These are phyloP conservation scores for Carcina quercana DNA, from an alignment of 2,888 invertebrate species.

Conservation along the genomic window DNA sequence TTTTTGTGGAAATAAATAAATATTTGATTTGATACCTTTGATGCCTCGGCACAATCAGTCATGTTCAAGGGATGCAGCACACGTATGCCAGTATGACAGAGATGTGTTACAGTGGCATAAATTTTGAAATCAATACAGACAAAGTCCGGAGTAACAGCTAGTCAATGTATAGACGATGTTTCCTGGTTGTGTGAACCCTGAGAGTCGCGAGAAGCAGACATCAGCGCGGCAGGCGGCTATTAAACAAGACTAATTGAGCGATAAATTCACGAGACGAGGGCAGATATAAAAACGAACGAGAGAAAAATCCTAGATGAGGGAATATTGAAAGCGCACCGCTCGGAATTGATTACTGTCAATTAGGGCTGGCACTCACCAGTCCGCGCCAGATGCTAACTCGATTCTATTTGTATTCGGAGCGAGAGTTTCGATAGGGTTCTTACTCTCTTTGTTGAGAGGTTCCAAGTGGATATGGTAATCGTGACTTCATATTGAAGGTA, in stretches of 20 bases:
- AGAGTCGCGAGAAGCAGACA: constrained; percentile 66
- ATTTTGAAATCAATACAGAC: no score
- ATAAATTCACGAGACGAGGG: constrained; percentile 71
- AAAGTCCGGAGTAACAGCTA: no score
- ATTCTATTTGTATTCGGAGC: constrained; percentile 32
- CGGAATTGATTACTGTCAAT: constrained; percentile 73
- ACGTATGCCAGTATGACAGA: no score
- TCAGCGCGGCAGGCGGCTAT: constrained; percentile 73
- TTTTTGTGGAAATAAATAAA: no score
- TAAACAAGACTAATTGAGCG: constrained; percentile 77
- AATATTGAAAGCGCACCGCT: constrained; percentile 69
- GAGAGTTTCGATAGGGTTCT: constrained; percentile 2
- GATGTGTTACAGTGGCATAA: no score
- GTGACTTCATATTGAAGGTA: no score
- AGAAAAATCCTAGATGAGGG: constrained; percentile 58
- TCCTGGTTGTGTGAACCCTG: constrained; percentile 54
- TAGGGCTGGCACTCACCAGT: constrained; percentile 51
- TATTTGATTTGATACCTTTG: no score
- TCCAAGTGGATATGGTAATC: no score
- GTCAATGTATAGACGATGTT: no score
- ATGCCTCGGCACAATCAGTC: no score
- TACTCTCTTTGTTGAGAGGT: not conserved
- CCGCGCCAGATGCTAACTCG: constrained; percentile 54
- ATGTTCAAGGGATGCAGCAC: no score
- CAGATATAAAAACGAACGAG: constrained; percentile 45